Evolutionary conservation across 2,797 vertebrate species (phyloP), one percentile per base, ranked within the genome.

Genomic region (Aeoliscus strigatus): DNA sequence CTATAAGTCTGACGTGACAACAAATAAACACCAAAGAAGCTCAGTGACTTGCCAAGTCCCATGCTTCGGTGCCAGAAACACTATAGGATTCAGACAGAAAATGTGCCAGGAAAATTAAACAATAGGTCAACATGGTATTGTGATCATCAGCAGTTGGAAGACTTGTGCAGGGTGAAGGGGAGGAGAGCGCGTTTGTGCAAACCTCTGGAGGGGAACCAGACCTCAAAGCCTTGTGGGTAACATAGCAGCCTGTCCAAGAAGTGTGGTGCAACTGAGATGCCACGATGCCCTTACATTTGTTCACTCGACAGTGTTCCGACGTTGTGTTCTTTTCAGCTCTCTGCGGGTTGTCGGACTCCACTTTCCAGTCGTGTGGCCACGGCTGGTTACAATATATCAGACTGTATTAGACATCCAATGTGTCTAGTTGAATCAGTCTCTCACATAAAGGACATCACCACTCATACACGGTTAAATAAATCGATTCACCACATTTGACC

Each of bases 1-100:
- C 62, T 35, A 75, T 76, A 81, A 77, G 72, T 82, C 70, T 70
- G 70, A 81, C 56, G 37, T 79, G 80, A 84, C 80, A 85, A 87
- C 83, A 86, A 86, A 86, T 86, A 87, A 86, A 86, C 75, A 77
- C 70, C 41, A 73, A 67, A 64, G 67, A 82, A 73, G 60, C 60
- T 33, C 38, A 11, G 35, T 0, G 18, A 55, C 37, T 13, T 61
- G 77, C 85, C 86, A 87, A 86, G 40, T 15, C 66, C 86, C 86
- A 84, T 69, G 75, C 62, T 60, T 69, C 39, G 17, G 50, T 47
- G 81, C 80, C 80, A 84, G 72, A 70, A 56, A 38, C 40, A 27
- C 56, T 54, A 44, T 43, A 55, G 66, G 46, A 51, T 66, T 77
- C 61, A 79, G 76, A 83, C 79, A 61, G 76, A 78, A 83, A 80